Conservation (phyloP, 2,888 invertebrate genomes). For the Orchesella flavescens region DNA sequence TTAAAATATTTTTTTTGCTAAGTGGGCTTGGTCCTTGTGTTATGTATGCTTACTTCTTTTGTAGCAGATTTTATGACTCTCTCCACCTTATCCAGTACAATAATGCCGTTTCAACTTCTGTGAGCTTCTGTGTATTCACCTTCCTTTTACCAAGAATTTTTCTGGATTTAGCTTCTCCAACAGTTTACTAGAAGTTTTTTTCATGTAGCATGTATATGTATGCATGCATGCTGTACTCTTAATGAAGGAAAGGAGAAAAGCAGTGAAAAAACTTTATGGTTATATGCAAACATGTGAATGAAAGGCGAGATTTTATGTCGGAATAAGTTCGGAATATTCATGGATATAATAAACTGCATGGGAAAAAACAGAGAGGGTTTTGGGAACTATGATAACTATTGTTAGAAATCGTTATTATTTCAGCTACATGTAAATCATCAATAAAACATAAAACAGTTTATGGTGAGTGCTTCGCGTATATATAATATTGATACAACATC, state of each 20-base stretch:
- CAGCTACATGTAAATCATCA: not conserved
- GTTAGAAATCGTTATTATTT: too few relatives aligned
- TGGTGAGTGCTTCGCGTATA: too few relatives aligned
- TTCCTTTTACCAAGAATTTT: constrained; percentile 4
- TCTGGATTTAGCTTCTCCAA: not conserved
- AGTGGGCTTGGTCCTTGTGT: constrained; percentile 47
- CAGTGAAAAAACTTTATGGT: too few relatives aligned
- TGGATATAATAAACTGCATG: too few relatives aligned
- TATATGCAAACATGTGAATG: not conserved
- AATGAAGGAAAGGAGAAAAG: not conserved
- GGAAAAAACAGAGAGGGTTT: too few relatives aligned
- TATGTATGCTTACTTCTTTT: constrained; percentile 15
- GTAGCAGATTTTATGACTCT: constrained; percentile 34
- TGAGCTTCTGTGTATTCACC: not conserved
- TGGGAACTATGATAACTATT: too few relatives aligned
- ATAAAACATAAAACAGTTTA: too few relatives aligned
- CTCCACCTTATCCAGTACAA: not conserved
- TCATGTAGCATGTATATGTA: not conserved
- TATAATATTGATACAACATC: too few relatives aligned
- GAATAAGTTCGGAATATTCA: too few relatives aligned
- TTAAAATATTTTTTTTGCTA: constrained; percentile 51
- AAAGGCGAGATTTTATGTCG: not conserved
- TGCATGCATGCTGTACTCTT: not conserved
- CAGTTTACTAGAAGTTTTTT: not conserved
- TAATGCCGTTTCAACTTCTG: too few relatives aligned